These are phyloP conservation scores for Psophia crepitans DNA, from an alignment of 2,113 vertebrate species.

Conservation along the genomic window DNA sequence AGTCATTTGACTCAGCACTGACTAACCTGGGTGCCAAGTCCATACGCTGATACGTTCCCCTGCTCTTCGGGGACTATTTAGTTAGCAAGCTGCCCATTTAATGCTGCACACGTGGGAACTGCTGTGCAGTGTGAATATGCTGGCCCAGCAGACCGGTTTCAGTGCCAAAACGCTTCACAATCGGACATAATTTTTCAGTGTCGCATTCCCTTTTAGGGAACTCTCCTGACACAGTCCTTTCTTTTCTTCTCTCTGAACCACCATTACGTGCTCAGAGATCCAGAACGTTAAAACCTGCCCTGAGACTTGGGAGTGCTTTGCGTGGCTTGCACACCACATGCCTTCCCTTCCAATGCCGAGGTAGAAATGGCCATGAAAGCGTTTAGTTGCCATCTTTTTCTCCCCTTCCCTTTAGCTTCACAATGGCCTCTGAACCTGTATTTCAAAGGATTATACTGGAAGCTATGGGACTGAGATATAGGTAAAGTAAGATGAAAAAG, in stretches of 20 bases:
- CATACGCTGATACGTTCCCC: background rate
- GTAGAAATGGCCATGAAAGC: background rate
- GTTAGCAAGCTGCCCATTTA: background rate
- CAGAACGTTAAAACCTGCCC: background rate
- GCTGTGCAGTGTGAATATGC: background rate
- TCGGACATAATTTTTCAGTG: background rate
- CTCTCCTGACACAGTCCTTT: background rate
- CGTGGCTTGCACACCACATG: background rate
- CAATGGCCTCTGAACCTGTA: background rate
- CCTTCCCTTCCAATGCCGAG: background rate
- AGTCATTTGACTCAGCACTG: background rate
- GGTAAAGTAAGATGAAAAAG: background rate
- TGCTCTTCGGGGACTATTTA: background rate
- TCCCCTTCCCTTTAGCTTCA: background rate
- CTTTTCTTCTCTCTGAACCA: background rate
- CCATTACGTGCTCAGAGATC: background rate
- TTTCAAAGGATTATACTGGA: background rate
- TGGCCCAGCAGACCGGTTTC: slow-evolving; percentile 3
- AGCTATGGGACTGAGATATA: background rate
- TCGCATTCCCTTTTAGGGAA: background rate
- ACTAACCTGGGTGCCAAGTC: background rate
- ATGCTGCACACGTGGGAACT: background rate
- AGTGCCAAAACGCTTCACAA: background rate
- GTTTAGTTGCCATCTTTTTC: background rate
- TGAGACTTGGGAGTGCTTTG: background rate